phyloP scores from a whole-genome alignment of 2,888 invertebrate genomes.

The Platycheirus rosarum region DNA sequence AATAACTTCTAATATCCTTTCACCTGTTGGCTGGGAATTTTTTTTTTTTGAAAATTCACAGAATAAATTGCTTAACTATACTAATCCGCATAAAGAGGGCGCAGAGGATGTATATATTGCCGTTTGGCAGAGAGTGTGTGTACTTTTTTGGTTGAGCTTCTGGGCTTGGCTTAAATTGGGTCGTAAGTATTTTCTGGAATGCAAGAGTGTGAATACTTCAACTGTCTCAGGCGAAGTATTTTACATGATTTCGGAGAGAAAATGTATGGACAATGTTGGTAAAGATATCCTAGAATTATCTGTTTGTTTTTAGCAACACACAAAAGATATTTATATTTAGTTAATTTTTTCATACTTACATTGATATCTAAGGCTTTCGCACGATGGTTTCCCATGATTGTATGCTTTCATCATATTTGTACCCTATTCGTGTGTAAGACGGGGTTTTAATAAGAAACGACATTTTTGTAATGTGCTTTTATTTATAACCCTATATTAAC shows the following conservation, averaged over 20 bases:
- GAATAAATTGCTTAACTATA: slow-evolving; percentile 55
- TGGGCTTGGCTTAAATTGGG: not conserved
- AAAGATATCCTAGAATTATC: slow-evolving; percentile 7
- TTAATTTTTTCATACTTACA: too few relatives aligned
- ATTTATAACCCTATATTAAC: too few relatives aligned
- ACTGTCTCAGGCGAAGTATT: slow-evolving; percentile 35
- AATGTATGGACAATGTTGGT: slow-evolving; percentile 24
- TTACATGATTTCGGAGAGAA: slow-evolving; percentile 43
- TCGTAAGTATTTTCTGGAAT: slow-evolving; percentile 53
- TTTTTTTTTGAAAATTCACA: slow-evolving; percentile 57
- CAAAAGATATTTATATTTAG: too few relatives aligned
- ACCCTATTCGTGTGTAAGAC: too few relatives aligned
- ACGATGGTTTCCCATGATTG: too few relatives aligned
- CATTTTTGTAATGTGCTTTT: too few relatives aligned
- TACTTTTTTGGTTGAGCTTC: not conserved
- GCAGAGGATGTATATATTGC: slow-evolving; percentile 26
- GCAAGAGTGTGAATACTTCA: slow-evolving; percentile 50
- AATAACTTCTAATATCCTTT: slow-evolving; percentile 68
- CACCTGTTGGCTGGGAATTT: slow-evolving; percentile 72
- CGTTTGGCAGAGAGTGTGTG: not conserved
- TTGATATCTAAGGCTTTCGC: too few relatives aligned
- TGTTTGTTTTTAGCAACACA: too few relatives aligned
- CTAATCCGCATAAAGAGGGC: slow-evolving; percentile 7
- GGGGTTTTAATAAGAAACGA: too few relatives aligned
- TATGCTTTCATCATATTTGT: too few relatives aligned